These are phyloP conservation scores for Plotosus lineatus DNA, from an alignment of 2,113 vertebrate species.

Conservation along the genomic window DNA sequence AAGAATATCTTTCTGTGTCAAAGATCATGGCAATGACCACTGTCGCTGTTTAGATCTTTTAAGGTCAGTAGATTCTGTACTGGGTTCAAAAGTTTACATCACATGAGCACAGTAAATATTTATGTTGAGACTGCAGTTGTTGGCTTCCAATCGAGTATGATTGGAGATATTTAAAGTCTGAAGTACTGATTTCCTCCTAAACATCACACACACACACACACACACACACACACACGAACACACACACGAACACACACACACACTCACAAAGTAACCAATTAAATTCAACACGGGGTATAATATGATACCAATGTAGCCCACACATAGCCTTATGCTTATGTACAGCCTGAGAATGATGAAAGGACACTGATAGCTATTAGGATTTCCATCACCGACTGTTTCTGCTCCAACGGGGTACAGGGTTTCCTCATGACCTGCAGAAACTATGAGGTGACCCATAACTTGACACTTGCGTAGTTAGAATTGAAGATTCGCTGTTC, in stretches of 20 bases:
- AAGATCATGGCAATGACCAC: conserved; percentile 37
- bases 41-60: not conserved
- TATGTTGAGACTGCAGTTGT: not conserved
- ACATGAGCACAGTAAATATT: conserved; percentile 5
- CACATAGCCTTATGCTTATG: not conserved
- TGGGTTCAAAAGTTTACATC: conserved; percentile 1
- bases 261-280: not conserved
- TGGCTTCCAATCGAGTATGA: not conserved
- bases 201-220: no score
- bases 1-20: conserved; percentile 27
- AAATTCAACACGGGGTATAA: not conserved
- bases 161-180: no score
- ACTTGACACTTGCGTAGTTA: not conserved
- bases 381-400: not conserved
- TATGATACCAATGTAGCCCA: not conserved
- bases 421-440: not conserved
- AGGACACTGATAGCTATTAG: not conserved
- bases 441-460: no score
- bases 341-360: not conserved
- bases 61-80: conserved; percentile 16
- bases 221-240: no score
- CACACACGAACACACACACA: no score
- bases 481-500: not conserved
- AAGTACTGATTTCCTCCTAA: not conserved
- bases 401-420: not conserved